Conservation (phyloP, 2,113 vertebrate species). For the Tamias sibiricus region DNA sequence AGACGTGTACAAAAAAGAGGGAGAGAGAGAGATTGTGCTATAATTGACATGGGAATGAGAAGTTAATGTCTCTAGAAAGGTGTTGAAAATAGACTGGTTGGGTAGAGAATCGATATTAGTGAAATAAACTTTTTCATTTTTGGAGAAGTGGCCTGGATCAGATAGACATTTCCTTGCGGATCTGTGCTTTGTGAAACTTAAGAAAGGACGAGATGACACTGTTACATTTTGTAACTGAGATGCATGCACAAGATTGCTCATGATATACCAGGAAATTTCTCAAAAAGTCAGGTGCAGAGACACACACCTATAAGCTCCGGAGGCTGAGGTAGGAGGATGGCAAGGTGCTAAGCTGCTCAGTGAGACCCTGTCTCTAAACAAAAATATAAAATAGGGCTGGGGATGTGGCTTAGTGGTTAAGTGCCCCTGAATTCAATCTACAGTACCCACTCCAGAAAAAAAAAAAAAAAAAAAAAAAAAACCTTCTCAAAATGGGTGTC, state of each 20-base stretch:
- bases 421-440: no score
- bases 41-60: neutral
- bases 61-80: neutral
- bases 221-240: neutral
- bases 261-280: neutral
- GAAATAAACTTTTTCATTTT: slow-evolving; percentile 42
- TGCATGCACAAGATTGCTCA: neutral
- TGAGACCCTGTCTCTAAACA: no score
- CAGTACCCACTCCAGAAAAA: no score
- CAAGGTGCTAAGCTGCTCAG: no score
- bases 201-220: neutral
- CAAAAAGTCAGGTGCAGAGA: neutral
- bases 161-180: neutral
- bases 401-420: no score
- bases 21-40: neutral
- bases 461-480: neutral
- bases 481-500: neutral
- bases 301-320: no score
- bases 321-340: no score
- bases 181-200: neutral
- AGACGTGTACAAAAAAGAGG: no score
- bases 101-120: neutral
- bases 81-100: neutral
- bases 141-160: slow-evolving; percentile 8
- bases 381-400: no score